Evolutionary conservation across 2,113 vertebrate genomes (phyloP).

Genomic region (Lagopus leucura): DNA sequence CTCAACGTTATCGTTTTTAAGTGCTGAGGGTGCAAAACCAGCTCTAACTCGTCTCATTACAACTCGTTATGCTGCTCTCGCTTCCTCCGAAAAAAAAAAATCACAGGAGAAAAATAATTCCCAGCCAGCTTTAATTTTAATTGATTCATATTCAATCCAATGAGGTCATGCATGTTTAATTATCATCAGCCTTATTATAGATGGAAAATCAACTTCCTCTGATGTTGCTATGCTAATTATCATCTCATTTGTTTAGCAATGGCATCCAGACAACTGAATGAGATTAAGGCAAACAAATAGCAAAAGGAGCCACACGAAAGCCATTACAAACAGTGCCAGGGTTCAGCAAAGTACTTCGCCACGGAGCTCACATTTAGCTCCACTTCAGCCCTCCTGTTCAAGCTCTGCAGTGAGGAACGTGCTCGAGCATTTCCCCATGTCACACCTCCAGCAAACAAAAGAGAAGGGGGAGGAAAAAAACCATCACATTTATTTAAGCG

Average conservation of each 20-base stretch:
- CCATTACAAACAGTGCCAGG: not conserved
- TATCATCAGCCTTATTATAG: constrained; percentile 56
- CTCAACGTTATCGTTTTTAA: not conserved
- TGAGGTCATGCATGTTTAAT: constrained; percentile 67
- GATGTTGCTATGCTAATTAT: constrained; percentile 58
- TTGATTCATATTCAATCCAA: constrained; percentile 49
- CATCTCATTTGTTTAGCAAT: constrained; percentile 53
- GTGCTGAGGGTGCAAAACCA: not conserved
- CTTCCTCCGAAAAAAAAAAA: not conserved
- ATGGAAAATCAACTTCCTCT: constrained; percentile 68
- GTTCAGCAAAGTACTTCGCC: not conserved
- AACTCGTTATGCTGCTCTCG: not conserved
- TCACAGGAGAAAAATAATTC: constrained; percentile 10
- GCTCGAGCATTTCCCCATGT: not conserved
- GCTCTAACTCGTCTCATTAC: not conserved
- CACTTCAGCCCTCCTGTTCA: not conserved
- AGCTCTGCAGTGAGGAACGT: not conserved
- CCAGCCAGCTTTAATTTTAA: constrained; percentile 51
- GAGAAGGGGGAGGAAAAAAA: not conserved
- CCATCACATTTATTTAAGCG: not conserved
- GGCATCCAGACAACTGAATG: not conserved
- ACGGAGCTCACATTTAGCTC: not conserved
- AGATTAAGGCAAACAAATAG: not conserved
- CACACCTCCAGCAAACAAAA: not conserved
- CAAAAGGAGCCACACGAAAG: not conserved